Conservation (phyloP, 2,888 invertebrate species). For the Automeris io region DNA sequence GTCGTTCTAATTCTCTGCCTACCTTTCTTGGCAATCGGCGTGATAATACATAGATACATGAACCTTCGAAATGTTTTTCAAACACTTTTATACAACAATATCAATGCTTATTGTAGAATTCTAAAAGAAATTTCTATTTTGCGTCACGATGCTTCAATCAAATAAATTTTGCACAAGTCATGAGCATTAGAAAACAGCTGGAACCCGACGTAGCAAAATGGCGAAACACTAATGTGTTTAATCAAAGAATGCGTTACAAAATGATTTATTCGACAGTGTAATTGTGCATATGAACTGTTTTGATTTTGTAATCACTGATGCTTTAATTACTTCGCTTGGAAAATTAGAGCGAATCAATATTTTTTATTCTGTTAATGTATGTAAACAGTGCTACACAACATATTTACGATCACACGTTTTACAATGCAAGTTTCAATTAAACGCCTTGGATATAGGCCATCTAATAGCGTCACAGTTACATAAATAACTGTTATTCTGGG, state of each 20-base stretch:
- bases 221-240: conserved; percentile 30
- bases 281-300: conserved; percentile 10
- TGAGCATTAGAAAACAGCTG: conserved; percentile 14
- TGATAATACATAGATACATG: too few species aligned
- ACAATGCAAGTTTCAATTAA: not conserved
- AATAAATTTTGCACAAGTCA: conserved; percentile 3
- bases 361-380: not conserved
- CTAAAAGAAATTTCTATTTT: not conserved
- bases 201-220: conserved; percentile 27
- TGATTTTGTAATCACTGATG: not conserved
- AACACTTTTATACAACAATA: not conserved
- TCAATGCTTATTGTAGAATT: not conserved
- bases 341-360: conserved; percentile 2
- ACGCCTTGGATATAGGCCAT: too few species aligned
- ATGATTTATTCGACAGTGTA: conserved; percentile 25
- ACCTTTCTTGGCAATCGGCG: too few species aligned
- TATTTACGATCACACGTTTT: not conserved
- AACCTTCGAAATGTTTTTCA: not conserved
- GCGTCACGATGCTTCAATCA: conserved; percentile 3
- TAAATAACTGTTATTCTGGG: too few species aligned
- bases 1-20: too few species aligned
- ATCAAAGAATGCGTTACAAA: conserved; percentile 34
- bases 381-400: not conserved
- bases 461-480: too few species aligned
- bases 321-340: not conserved